These are phyloP conservation scores for Balaeniceps rex DNA, from an alignment of 2,113 vertebrate species.

Conservation along the genomic window DNA sequence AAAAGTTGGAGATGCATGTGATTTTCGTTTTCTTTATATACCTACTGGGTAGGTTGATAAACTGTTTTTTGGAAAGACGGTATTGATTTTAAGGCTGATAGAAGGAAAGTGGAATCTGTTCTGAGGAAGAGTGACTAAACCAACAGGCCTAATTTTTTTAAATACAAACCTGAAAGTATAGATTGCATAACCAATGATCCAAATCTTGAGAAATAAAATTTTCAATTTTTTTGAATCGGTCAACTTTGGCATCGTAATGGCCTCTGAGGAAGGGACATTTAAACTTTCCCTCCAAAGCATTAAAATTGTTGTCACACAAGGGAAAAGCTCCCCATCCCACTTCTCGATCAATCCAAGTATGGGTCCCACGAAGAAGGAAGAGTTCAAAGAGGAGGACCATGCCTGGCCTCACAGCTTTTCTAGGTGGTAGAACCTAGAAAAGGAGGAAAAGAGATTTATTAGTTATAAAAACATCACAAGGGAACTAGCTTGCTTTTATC, in stretches of 20 bases:
- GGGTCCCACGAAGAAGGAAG: slow-evolving; percentile 67
- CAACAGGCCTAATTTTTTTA: not conserved
- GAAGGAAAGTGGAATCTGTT: not conserved
- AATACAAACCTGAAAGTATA: slow-evolving; percentile 90
- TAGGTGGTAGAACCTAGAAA: slow-evolving; percentile 79
- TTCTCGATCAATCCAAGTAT: slow-evolving; percentile 47
- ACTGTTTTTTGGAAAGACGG: not conserved
- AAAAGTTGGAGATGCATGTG: not conserved
- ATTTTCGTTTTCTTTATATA: not conserved
- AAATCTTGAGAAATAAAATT: slow-evolving; percentile 83
- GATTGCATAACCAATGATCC: slow-evolving; percentile 92
- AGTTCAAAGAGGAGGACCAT: slow-evolving; percentile 86
- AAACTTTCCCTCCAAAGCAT: slow-evolving; percentile 84
- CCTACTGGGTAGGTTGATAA: not conserved
- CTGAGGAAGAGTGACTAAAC: not conserved
- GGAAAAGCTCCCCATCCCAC: slow-evolving; percentile 90
- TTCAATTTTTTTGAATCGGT: slow-evolving; percentile 85
- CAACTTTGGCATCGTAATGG: slow-evolving; percentile 69
- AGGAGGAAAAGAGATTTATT: not conserved
- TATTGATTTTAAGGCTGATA: not conserved
- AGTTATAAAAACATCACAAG: not conserved
- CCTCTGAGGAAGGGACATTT: slow-evolving; percentile 87
- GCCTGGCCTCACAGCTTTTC: slow-evolving; percentile 74
- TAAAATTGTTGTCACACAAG: slow-evolving; percentile 74
- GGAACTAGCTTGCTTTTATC: not conserved